Evolutionary conservation across 2,797 vertebrate species (phyloP).

Genomic region (Simalia tracyae): DNA sequence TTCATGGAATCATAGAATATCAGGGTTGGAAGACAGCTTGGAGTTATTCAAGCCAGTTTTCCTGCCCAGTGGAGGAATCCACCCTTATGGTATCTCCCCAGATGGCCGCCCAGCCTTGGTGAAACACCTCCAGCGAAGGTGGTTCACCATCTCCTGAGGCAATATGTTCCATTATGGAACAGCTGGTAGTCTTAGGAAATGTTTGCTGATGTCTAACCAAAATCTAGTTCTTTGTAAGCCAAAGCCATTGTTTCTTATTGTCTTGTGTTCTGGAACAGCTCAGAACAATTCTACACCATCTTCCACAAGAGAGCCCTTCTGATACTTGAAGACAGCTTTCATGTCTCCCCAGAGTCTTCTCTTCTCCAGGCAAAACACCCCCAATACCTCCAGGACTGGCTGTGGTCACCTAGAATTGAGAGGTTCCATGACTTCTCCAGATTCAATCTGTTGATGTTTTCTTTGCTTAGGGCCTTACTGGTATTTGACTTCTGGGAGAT

Average conservation of each 20-base stretch:
- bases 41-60: background rate
- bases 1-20: background rate
- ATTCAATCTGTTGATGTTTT: background rate
- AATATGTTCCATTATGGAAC: background rate
- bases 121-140: background rate
- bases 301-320: background rate
- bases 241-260: background rate
- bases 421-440: background rate
- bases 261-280: background rate
- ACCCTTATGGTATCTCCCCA: background rate
- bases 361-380: background rate
- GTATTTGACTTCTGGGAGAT: background rate
- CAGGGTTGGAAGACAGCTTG: background rate
- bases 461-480: background rate
- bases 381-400: background rate
- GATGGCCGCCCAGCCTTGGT: background rate
- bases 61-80: background rate
- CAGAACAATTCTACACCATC: background rate
- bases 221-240: background rate
- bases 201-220: background rate
- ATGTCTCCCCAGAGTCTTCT: too few species aligned
- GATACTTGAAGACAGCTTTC: background rate
- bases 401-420: background rate
- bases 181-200: background rate
- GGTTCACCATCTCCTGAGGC: background rate